A percentile compares a stretch with the other conserved stretches of the same genome.
These are phyloP conservation scores for Edolisoma coerulescens DNA, from an alignment of 2,113 vertebrate genomes.

Conservation along the genomic window DNA sequence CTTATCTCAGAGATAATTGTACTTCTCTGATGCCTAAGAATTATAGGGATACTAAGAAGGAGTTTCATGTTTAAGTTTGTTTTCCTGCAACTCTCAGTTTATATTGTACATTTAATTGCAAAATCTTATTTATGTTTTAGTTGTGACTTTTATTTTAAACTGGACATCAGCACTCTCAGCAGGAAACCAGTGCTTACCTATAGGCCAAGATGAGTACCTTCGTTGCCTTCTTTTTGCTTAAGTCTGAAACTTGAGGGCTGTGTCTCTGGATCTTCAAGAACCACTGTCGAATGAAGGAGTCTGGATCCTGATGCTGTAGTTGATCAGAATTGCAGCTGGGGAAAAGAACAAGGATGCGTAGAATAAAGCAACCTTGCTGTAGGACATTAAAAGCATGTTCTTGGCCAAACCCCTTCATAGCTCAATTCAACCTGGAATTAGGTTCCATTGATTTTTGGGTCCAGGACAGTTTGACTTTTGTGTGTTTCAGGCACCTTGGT, in stretches of 20 bases:
- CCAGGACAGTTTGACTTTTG: background rate
- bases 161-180: background rate
- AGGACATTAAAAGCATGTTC: accelerated
- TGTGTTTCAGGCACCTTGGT: background rate
- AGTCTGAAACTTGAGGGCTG: background rate
- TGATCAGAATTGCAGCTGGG: background rate
- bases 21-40: background rate
- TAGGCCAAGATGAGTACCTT: background rate
- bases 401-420: background rate
- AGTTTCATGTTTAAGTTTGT: background rate
- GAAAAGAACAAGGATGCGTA: background rate
- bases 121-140: background rate
- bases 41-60: background rate
- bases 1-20: background rate
- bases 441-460: background rate
- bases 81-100: background rate
- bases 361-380: background rate
- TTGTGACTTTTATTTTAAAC: background rate
- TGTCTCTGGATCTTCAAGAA: background rate
- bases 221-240: background rate
- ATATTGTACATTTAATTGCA: background rate
- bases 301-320: background rate
- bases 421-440: background rate
- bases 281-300: background rate
- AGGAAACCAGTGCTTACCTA: background rate